Evolutionary conservation across 1,140 invertebrate genomes (phyloP), one percentile per base, ranked within the genome.

Genomic region (Danaus melanippus): DNA sequence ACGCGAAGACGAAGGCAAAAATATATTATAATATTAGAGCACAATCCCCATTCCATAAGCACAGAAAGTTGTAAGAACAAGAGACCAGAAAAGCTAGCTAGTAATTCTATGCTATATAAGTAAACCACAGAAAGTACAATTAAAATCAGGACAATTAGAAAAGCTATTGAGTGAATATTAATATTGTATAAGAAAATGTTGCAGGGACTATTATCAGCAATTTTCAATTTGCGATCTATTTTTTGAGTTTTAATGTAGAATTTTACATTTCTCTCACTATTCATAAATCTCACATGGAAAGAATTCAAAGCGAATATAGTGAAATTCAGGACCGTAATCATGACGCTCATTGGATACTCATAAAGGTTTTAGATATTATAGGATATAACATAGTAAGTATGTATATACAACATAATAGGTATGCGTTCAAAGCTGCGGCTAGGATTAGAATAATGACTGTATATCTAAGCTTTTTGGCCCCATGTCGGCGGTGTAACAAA

Each of bases 191-290:
- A 12, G 0, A 64, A 21, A 2, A 43, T 12, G 40, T 69, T 60
- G 1, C 73, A 50, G 10, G 42, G 12, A 17, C 54, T 51, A 9
- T 67, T 70, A 6, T 59, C 50, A 15, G 74, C 53, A 8, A 78
- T 60, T 32, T 66, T 66, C 64, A 83, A 60, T 17, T 65, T 45
- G 10, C 69, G 59, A 47, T 83, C 76, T 5, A 80, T 70, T 56
- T 73, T 54, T 56, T 83, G 76, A 42, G 77, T 58, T 60, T 70
- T 59, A 10, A 80, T 47, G 11, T 64, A 76, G 43, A 83, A 80
- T 17, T 66, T 53, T 1, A 59, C 49, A 51, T 83, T 83, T 0
- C 8, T 39, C 7, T 69, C 51, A 8, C 53, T 49, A 39, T 72
- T 71, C 2, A 67, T 9, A 32, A 82, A 82, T 4, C 76, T 60